These are phyloP conservation scores for Cnemophilus loriae DNA, from an alignment of 2,113 vertebrate genomes.

Conservation along the genomic window DNA sequence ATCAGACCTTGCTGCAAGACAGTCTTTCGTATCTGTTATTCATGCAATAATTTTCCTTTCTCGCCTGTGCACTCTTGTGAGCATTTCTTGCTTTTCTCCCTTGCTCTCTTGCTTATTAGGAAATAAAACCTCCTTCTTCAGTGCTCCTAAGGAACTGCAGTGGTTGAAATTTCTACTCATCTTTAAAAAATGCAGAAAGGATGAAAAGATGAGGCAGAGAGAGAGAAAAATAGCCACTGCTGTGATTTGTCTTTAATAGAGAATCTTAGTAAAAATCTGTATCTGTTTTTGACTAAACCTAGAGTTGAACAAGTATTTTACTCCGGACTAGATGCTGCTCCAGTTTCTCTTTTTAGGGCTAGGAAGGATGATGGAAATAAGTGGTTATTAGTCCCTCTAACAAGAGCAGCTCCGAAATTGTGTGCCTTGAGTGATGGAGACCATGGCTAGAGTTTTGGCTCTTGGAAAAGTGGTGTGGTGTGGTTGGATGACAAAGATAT, in stretches of 20 bases:
- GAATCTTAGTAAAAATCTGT: not conserved
- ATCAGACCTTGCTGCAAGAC: not conserved
- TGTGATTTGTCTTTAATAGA: not conserved
- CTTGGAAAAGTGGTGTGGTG: not conserved
- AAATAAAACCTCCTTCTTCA: not conserved
- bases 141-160: not conserved
- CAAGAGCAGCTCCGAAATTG: not conserved
- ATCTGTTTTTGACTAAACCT: not conserved
- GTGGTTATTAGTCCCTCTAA: not conserved
- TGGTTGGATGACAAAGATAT: not conserved
- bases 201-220: not conserved
- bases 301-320: not conserved
- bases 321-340: not conserved
- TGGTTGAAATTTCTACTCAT: not conserved
- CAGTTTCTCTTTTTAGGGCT: not conserved
- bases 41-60: not conserved
- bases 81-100: not conserved
- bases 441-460: not conserved
- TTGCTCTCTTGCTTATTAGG: rapidly evolving
- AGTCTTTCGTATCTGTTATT: not conserved
- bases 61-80: rapidly evolving
- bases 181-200: not conserved
- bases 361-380: not conserved
- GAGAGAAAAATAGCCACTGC: not conserved
- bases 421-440: not conserved